Base-by-base conservation (phyloP, 2,113 vertebrate species). In the Tamias sibiricus region DNA sequence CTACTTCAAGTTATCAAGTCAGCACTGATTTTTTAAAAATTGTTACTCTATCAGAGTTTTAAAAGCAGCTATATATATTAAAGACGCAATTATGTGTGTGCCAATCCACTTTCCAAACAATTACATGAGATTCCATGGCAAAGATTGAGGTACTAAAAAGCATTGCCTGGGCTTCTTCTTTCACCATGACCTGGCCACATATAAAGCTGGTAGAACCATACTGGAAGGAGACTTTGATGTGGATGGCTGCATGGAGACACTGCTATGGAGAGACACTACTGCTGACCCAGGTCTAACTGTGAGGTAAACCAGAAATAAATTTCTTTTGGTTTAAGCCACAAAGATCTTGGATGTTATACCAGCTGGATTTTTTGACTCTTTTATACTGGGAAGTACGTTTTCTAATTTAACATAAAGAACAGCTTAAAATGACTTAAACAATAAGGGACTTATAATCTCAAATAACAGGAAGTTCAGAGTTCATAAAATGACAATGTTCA, bases 51-150 rank as follows among this genome's bases (percentile, higher is more conserved):
- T 57, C 57, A 90, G 22, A 85, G 86, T 4, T 75, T 32, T 44
- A 93, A 69, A 92, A 88, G 66, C 40, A 91, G 69, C 12, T 77
- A 28, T 14, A 69, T 47, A 87, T 71, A 83, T 74, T 54, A n/a
- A 26, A 72, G 59, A 64, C 49, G 88, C 40, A 49, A 64, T 20
- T 47, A n/a, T 28, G 42, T 92, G 8, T 66, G 42, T 89, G 8
- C 9, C 68, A 95, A 66, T 3, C 17, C 17, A 40, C 91, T 62
- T 88, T 22, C 49, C 30, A 42, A 5, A 5, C 35, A 37, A 68
- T 57, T 42, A 77, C 7, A 13, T 74, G n/a, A 26, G 20, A 4
- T 5, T 69, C 79, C 13, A 57, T 40, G 32, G n/a, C 32, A 64
- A 62, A 88, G 0, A 10, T 75, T 19, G 20, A 80, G 30, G 12